Conservation (phyloP, 2,888 invertebrate species). For the Drosophila mimica region DNA sequence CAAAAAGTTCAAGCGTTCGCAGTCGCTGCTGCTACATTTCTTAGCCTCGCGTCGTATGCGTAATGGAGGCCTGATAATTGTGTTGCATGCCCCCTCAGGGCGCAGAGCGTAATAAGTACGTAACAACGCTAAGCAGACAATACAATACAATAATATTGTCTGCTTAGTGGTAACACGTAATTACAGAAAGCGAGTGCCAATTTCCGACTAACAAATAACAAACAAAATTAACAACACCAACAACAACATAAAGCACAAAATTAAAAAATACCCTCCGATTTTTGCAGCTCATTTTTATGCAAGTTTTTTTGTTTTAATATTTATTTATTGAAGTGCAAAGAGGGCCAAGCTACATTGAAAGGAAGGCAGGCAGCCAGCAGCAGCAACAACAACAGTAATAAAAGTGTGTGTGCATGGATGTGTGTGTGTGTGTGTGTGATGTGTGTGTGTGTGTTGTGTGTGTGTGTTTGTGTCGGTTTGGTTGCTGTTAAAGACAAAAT, state of each 20-base stretch:
- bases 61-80: constrained; percentile 47
- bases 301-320: constrained; percentile 20
- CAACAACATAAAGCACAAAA: background rate
- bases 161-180: constrained; percentile 10
- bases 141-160: background rate
- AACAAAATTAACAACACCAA: constrained; percentile 1
- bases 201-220: constrained; percentile 5
- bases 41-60: constrained; percentile 30
- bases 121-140: background rate
- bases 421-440: background rate
- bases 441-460: constrained; percentile 12
- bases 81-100: constrained; percentile 42
- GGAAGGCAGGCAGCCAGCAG: constrained; percentile 22
- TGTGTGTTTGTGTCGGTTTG: constrained; percentile 8
- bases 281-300: constrained; percentile 21
- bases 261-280: background rate
- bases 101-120: constrained; percentile 29
- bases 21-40: constrained; percentile 10
- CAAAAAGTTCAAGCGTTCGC: background rate
- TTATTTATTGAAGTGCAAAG: constrained; percentile 39
- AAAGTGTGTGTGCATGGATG: background rate
- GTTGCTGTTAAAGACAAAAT: constrained; percentile 67
- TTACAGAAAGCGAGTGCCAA: constrained; percentile 25
- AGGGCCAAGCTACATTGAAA: constrained; percentile 21
- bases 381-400: constrained; percentile 5